These are phyloP conservation scores for Patella depressa DNA, from an alignment of 2,888 invertebrate genomes.

Conservation along the genomic window DNA sequence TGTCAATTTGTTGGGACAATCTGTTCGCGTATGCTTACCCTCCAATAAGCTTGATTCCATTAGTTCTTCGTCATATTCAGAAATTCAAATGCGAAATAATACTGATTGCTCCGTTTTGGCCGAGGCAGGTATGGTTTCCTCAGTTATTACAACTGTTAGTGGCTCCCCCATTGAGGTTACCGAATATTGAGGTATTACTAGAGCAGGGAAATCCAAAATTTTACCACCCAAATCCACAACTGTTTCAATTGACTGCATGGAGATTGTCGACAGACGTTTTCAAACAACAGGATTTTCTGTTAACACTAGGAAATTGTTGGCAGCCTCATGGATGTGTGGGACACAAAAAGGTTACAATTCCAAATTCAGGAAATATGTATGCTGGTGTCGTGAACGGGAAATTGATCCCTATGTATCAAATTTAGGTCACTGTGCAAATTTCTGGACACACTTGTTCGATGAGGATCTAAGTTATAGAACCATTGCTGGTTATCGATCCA, in stretches of 20 bases:
- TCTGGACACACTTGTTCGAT: background rate
- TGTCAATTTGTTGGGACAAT: slow-evolving; percentile 23
- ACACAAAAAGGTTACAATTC: slow-evolving; percentile 34
- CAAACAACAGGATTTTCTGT: slow-evolving; percentile 32
- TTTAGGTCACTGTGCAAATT: background rate
- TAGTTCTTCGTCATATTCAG: slow-evolving; percentile 19
- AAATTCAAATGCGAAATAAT: slow-evolving; percentile 20
- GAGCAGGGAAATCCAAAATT: slow-evolving; percentile 28
- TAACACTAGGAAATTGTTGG: slow-evolving; percentile 31
- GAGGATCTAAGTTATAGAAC: background rate
- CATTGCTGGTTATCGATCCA: background rate
- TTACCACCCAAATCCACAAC: slow-evolving; percentile 30
- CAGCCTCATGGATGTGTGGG: slow-evolving; percentile 33
- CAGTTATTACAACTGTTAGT: slow-evolving; percentile 26
- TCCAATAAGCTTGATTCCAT: slow-evolving; percentile 14
- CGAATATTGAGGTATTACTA: slow-evolving; percentile 26
- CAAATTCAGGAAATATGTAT: slow-evolving; percentile 30
- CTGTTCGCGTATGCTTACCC: slow-evolving; percentile 29
- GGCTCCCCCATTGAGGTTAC: slow-evolving; percentile 27
- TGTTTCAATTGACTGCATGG: slow-evolving; percentile 36
- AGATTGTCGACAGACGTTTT: slow-evolving; percentile 32
- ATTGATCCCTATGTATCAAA: slow-evolving; percentile 29
- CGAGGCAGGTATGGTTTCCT: slow-evolving; percentile 26
- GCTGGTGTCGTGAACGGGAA: slow-evolving; percentile 38
- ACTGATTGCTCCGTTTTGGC: slow-evolving; percentile 14